Evolutionary conservation across 2,113 vertebrate species (phyloP).

Genomic region (Opisthocomus hoazin): DNA sequence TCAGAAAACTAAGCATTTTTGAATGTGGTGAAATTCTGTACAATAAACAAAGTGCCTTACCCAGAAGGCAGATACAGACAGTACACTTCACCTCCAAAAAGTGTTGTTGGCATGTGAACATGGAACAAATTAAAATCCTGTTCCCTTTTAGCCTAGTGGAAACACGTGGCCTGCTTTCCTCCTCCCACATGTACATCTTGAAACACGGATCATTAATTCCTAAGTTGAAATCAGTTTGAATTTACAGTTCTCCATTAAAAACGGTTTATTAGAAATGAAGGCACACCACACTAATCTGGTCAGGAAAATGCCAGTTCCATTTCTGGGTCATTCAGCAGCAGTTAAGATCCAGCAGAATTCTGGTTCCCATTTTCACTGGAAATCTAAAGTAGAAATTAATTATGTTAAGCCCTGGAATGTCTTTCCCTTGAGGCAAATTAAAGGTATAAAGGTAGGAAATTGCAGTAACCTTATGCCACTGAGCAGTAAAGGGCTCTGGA

Average conservation of each 20-base stretch:
- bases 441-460: slow-evolving; percentile 67
- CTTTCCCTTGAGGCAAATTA: slow-evolving; percentile 64
- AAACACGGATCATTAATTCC: background rate
- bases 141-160: background rate
- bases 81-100: background rate
- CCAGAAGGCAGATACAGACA: background rate
- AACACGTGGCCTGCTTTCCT: background rate
- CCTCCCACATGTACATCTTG: background rate
- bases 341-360: slow-evolving; percentile 38
- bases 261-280: background rate
- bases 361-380: slow-evolving; percentile 54
- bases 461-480: slow-evolving; percentile 54
- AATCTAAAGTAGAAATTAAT: slow-evolving; percentile 62
- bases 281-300: slow-evolving; percentile 8
- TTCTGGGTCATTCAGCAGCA: background rate
- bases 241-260: background rate
- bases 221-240: background rate
- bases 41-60: background rate
- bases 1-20: background rate
- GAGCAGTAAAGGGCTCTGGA: slow-evolving; percentile 53
- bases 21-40: background rate
- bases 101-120: background rate
- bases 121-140: background rate
- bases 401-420: slow-evolving; percentile 47
- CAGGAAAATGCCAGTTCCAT: slow-evolving; percentile 29